These are phyloP conservation scores for Anthopleura xanthogrammica DNA, from an alignment of 92 coral and sea anemone genomes.

Conservation along the genomic window DNA sequence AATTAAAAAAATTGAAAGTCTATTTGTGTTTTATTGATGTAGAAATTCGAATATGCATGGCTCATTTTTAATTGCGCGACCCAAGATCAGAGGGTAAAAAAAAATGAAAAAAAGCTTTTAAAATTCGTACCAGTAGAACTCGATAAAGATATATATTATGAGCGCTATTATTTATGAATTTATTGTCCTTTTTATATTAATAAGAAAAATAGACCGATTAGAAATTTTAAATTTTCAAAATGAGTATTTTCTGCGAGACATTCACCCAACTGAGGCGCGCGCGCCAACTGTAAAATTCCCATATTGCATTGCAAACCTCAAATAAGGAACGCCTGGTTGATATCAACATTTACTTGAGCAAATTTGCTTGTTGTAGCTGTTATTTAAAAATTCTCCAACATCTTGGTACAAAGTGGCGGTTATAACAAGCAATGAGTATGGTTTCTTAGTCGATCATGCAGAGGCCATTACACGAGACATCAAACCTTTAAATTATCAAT, in stretches of 20 bases:
- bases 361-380: not conserved
- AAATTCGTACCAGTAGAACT: too few relatives aligned
- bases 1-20: not conserved
- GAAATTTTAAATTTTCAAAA: too few relatives aligned
- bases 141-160: too few relatives aligned
- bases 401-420: slow-evolving; percentile 66
- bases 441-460: slow-evolving; percentile 87
- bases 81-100: too few relatives aligned
- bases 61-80: too few relatives aligned
- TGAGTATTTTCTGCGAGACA: too few relatives aligned
- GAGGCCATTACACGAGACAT: slow-evolving; percentile 61
- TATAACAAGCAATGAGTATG: slow-evolving; percentile 53
- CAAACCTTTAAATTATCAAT: slow-evolving; percentile 43
- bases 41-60: not conserved
- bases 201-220: too few relatives aligned
- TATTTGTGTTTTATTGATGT: not conserved
- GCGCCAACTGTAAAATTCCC: not conserved
- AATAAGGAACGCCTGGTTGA: slow-evolving; percentile 36
- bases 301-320: slow-evolving; percentile 5
- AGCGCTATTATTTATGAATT: too few relatives aligned
- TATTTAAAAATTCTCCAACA: not conserved
- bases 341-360: not conserved
- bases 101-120: too few relatives aligned
- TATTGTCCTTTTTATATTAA: too few relatives aligned
- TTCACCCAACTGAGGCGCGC: not conserved